These are phyloP conservation scores for Cyphomyrus discorhynchus DNA, from an alignment of 2,113 vertebrate genomes.

Conservation along the genomic window DNA sequence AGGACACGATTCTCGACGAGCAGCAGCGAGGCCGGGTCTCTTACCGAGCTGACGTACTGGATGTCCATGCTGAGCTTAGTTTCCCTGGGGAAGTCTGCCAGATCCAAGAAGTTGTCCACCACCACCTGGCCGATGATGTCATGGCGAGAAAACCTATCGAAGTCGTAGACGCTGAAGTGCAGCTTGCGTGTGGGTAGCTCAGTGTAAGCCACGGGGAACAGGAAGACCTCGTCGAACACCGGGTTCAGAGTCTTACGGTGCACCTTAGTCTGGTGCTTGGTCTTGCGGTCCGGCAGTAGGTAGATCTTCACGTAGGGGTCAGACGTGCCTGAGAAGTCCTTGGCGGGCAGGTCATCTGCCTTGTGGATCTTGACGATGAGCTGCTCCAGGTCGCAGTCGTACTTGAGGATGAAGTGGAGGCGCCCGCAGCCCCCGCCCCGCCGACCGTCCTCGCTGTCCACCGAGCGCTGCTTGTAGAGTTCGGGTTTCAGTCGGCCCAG, in stretches of 20 bases:
- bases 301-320: constrained; percentile 98
- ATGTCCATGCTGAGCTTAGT: constrained; percentile 91
- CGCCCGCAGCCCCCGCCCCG: constrained; percentile 76
- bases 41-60: constrained; percentile 92
- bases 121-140: constrained; percentile 96
- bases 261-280: constrained; percentile 98
- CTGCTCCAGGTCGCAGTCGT: constrained; percentile 92
- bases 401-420: constrained; percentile 91
- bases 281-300: constrained; percentile 91
- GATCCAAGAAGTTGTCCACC: constrained; percentile 97
- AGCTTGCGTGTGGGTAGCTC: constrained; percentile 88
- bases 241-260: constrained; percentile 97
- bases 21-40: constrained; percentile 42
- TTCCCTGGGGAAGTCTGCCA: constrained; percentile 94
- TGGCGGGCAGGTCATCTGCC: constrained; percentile 89
- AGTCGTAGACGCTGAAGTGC: constrained; percentile 97
- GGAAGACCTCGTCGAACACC: constrained; percentile 96
- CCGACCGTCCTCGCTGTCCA: constrained; percentile 81
- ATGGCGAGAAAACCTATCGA: constrained; percentile 95
- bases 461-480: constrained; percentile 90
- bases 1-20: neutral
- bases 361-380: constrained; percentile 97
- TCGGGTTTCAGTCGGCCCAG: constrained; percentile 92
- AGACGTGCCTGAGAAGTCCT: constrained; percentile 96
- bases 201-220: constrained; percentile 90